Base-by-base conservation (phyloP, 2,888 invertebrate species). In the Lasiommata megera region DNA sequence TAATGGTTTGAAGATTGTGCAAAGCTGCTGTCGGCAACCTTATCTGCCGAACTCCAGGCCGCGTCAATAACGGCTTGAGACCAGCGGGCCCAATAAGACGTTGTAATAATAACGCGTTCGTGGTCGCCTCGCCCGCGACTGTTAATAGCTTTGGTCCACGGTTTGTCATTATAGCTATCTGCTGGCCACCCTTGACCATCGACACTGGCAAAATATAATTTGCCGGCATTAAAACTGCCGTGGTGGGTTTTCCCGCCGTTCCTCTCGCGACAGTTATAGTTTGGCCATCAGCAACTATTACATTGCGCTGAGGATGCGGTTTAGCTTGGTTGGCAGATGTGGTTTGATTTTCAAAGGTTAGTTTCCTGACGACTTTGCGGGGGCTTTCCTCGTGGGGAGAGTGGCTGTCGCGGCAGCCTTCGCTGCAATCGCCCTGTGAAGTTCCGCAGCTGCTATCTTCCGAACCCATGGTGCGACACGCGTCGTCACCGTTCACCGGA, bases 361-460 rank as follows among this genome's bases (percentile, higher is more conserved):
- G 71, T 65, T 88, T 92, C 55, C 85, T 80, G 9, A 77, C 88
- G 1, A 82, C 85, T 76, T 84, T 92, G 46, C 84, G 77, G 0
- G 91, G 91, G 61, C 91, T 91, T 3, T 23, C 23, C 60, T 92
- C 92, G 72, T 93, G 93, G 0, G 93, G 93, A 1, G 92, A 91
- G 67, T 88, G 84, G 57, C 91, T 92, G 60, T 93, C 93, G 18
- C 92, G 72, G 55, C 91, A 89, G 57, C 76, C 83, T 50, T 91
- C 91, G 16, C 77, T 84, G 65, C 89, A 91, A 63, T 92, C 91
- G 6, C 91, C 91, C 64, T 88, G 87, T 0, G 93, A 93, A 11
- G 93, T 92, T 0, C 95, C 95, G 69, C 94, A 94, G 9, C 95
- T 95, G 69, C 95, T 95, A 70, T 95, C 95, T 77, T 95, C 95